A percentile compares a stretch with the other conserved stretches of the same genome.
These are phyloP conservation scores for Lichenostomus cassidix DNA, from an alignment of 2,113 vertebrate genomes.

Conservation along the genomic window DNA sequence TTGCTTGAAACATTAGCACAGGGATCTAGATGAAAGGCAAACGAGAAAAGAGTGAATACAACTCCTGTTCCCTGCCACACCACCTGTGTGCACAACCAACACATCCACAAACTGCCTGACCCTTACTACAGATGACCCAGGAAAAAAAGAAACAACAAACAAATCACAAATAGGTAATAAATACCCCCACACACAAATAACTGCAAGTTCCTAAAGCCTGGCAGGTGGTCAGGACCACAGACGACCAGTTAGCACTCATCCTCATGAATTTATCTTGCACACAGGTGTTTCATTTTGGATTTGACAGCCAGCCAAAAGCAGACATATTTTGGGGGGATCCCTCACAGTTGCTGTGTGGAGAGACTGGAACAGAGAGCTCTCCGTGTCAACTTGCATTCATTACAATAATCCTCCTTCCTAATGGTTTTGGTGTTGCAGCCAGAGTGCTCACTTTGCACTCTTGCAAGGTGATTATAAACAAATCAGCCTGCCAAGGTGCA, in stretches of 20 bases:
- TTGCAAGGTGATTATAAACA: not conserved
- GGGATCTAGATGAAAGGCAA: not conserved
- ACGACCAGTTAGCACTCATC: not conserved
- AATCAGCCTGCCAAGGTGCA: not conserved
- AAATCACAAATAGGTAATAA: not conserved
- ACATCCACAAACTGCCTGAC: not conserved
- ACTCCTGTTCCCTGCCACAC: not conserved
- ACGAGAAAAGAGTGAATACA: not conserved
- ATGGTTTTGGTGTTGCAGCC: not conserved
- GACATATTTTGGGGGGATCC: not conserved
- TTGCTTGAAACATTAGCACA: not conserved
- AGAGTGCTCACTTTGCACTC: not conserved
- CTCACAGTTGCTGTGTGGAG: not conserved
- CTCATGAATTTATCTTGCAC: not conserved
- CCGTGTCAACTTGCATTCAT: not conserved
- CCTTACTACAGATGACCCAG: not conserved
- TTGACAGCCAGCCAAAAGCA: not conserved
- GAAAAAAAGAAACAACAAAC: not conserved
- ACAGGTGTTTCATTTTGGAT: conserved; percentile 39
- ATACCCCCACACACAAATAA: not conserved
- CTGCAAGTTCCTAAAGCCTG: not conserved
- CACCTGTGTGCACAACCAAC: not conserved
- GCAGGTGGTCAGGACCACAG: not conserved
- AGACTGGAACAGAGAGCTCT: not conserved
- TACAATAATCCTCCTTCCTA: not conserved